Evolutionary conservation across 1,140 invertebrate genomes (phyloP).

Genomic region (Lepidotrigona ventralis): DNA sequence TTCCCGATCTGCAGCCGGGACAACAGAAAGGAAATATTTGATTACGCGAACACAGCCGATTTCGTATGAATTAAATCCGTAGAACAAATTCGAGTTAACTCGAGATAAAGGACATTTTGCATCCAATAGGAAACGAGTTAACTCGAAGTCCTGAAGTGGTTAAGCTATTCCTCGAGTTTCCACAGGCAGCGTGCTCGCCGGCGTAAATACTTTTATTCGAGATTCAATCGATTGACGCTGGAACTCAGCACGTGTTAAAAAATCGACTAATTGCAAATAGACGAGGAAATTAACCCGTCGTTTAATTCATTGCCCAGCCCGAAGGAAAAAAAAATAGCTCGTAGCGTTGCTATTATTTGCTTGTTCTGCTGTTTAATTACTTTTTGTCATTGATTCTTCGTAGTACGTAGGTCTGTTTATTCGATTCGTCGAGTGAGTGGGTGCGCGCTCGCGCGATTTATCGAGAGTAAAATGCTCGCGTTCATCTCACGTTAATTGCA

Average conservation of each 20-base stretch:
- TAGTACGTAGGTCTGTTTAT: slow-evolving; percentile 16
- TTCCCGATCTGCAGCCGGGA: no score
- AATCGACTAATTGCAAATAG: not conserved
- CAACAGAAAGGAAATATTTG: no score
- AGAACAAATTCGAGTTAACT: no score
- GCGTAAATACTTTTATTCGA: not conserved
- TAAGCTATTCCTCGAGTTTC: not conserved
- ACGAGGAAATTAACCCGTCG: not conserved
- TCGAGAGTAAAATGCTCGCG: not conserved
- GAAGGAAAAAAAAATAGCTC: not conserved
- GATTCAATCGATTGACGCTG: not conserved
- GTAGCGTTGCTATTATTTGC: no score
- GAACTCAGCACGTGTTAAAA: not conserved
- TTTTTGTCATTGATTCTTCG: slow-evolving; percentile 13
- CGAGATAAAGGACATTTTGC: no score
- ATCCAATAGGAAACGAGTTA: no score
- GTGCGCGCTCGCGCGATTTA: not conserved
- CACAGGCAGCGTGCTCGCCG: not conserved
- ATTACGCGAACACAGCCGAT: no score
- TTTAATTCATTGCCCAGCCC: not conserved
- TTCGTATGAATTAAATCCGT: no score
- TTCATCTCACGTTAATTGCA: slow-evolving; percentile 26
- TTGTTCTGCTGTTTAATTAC: slow-evolving; percentile 14
- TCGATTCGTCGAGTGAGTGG: not conserved
- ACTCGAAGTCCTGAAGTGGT: not conserved